These are phyloP conservation scores for Ypsolopha scabrella DNA, from an alignment of 2,888 invertebrate species.

Conservation along the genomic window DNA sequence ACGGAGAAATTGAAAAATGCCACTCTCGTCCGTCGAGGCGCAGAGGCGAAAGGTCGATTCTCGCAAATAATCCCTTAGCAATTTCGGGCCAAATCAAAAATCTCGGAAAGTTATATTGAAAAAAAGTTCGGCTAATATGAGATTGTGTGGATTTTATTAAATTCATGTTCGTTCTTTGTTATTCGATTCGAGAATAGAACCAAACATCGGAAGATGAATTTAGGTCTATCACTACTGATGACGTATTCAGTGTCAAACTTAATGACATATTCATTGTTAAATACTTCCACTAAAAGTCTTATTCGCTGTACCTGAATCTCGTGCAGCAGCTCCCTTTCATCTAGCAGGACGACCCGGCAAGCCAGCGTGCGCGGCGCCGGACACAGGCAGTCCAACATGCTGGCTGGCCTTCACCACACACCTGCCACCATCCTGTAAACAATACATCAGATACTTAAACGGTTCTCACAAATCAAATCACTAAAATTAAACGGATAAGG, in stretches of 20 bases:
- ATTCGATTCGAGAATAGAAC: too few species aligned
- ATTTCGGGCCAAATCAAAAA: conserved; percentile 16
- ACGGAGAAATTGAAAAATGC: conserved; percentile 55
- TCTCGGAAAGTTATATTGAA: conserved; percentile 7
- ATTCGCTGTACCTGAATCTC: conserved; percentile 83
- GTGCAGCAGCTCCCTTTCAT: conserved; percentile 90
- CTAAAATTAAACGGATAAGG: too few species aligned
- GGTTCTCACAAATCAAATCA: too few species aligned
- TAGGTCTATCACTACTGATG: too few species aligned
- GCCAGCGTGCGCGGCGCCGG: conserved; percentile 74
- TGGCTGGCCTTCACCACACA: conserved; percentile 22
- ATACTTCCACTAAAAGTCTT: too few species aligned
- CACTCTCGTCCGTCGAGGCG: conserved; percentile 37
- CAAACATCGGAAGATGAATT: too few species aligned
- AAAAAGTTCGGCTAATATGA: background rate
- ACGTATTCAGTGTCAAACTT: too few species aligned
- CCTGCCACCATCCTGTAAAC: conserved; percentile 8
- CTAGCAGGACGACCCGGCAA: conserved; percentile 89
- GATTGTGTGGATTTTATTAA: background rate
- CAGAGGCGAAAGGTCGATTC: conserved; percentile 28
- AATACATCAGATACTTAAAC: background rate
- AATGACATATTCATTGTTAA: too few species aligned
- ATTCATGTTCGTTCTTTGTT: background rate
- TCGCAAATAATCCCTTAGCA: conserved; percentile 29
- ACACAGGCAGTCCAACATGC: conserved; percentile 67